These are phyloP conservation scores for Graphium colonna DNA, from an alignment of 2,888 invertebrate species.

Conservation along the genomic window DNA sequence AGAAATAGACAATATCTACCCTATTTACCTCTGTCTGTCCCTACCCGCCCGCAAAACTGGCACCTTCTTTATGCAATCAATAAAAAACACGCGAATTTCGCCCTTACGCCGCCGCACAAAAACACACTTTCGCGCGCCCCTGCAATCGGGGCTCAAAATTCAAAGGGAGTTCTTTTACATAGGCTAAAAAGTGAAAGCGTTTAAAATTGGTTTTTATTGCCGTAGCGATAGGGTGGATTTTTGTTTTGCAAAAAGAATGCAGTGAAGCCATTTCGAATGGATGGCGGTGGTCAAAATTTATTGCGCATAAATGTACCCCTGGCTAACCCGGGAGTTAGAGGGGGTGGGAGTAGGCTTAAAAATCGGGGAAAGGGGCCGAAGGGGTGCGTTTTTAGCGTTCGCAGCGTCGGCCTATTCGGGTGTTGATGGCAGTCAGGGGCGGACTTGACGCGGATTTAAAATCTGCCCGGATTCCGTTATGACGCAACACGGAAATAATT, in stretches of 20 bases:
- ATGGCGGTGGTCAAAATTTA: slow-evolving; percentile 75
- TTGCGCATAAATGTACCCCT: slow-evolving; percentile 80
- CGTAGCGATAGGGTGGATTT: slow-evolving; percentile 33
- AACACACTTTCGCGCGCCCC: slow-evolving; percentile 56
- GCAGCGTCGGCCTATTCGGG: slow-evolving; percentile 77
- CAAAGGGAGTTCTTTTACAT: slow-evolving; percentile 67
- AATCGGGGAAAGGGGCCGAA: slow-evolving; percentile 69
- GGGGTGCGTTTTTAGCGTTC: slow-evolving; percentile 78
- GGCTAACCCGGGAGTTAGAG: slow-evolving; percentile 78
- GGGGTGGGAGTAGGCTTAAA: slow-evolving; percentile 76
- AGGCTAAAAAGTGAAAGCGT: slow-evolving; percentile 43
- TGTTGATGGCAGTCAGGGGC: slow-evolving; percentile 68
- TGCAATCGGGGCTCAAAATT: slow-evolving; percentile 58
- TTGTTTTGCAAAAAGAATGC: slow-evolving; percentile 29
- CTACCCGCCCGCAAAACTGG: slow-evolving; percentile 60
- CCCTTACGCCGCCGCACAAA: slow-evolving; percentile 42
- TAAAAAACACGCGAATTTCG: slow-evolving; percentile 40
- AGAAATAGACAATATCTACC: slow-evolving; percentile 67
- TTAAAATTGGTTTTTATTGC: slow-evolving; percentile 16
- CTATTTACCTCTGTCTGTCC: slow-evolving; percentile 68
- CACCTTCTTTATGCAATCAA: slow-evolving; percentile 61
- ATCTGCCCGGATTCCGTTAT: slow-evolving; percentile 16
- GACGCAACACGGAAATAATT: slow-evolving; percentile 22
- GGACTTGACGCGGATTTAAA: slow-evolving; percentile 35
- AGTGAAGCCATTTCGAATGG: slow-evolving; percentile 62